A percentile compares a stretch with the other conserved stretches of the same genome.
These are phyloP conservation scores for Xenopus borealis DNA, from an alignment of 2,113 vertebrate genomes.

Conservation along the genomic window DNA sequence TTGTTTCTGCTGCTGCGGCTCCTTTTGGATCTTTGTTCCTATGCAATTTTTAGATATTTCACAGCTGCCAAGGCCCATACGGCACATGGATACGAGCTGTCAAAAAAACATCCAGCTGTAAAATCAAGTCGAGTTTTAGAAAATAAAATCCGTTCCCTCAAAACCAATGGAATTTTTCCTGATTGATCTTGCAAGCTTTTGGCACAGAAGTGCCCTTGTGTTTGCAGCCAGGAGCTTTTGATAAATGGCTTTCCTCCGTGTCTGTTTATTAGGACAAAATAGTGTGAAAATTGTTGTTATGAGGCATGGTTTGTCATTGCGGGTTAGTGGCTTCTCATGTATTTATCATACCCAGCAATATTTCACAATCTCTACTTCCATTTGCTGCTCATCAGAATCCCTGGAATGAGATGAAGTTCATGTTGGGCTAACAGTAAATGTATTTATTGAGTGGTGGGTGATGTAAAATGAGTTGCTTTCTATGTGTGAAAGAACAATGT, in stretches of 20 bases:
- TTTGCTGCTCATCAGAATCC: no score
- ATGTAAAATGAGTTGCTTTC: no score
- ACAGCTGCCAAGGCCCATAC: not conserved
- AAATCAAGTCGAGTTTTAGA: conserved; percentile 7
- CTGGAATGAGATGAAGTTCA: no score
- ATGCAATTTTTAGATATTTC: conserved; percentile 29
- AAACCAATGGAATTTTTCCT: conserved; percentile 10
- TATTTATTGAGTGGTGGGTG: no score
- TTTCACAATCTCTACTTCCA: no score
- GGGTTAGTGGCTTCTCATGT: not conserved
- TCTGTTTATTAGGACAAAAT: conserved; percentile 18
- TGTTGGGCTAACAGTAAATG: no score
- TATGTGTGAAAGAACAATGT: no score
- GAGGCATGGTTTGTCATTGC: not conserved
- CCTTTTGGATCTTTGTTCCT: conserved; percentile 14
- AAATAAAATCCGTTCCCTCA: not conserved
- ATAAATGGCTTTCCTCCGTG: conserved; percentile 22
- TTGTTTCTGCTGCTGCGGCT: not conserved
- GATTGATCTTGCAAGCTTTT: not conserved
- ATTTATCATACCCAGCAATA: not conserved
- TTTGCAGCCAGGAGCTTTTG: conserved; percentile 18
- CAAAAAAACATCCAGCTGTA: conserved; percentile 7
- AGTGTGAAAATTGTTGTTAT: conserved; percentile 6
- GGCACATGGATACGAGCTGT: not conserved
- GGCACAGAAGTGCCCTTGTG: not conserved